phyloP scores from a whole-genome alignment of 2,113 vertebrate genomes.

The Columba livia region DNA sequence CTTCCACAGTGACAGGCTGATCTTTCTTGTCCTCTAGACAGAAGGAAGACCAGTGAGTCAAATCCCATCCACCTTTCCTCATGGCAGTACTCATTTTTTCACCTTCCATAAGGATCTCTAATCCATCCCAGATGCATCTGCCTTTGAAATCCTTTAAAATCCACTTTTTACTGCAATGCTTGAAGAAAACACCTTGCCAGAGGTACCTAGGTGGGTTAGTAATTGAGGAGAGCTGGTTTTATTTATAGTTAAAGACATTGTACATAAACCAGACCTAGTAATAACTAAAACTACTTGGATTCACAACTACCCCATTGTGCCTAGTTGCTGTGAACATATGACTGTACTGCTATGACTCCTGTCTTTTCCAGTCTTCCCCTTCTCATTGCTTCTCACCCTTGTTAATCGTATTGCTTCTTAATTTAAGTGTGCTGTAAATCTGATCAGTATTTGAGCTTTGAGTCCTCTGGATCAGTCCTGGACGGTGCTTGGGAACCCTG shows the following conservation, averaged over 20 bases:
- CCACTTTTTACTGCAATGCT: background rate
- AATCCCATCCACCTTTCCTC: background rate
- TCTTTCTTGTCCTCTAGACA: fast-evolving
- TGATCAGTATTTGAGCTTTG: background rate
- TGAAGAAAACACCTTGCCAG: background rate
- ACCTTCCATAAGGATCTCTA: background rate
- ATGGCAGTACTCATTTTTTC: background rate
- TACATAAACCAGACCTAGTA: background rate
- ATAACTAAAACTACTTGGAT: background rate
- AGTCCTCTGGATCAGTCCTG: background rate
- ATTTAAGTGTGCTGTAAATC: background rate
- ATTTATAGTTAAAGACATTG: background rate
- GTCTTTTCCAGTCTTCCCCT: background rate
- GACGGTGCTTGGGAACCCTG: background rate
- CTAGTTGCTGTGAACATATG: background rate
- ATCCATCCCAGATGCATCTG: background rate
- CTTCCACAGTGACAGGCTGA: background rate
- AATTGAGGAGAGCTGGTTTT: background rate
- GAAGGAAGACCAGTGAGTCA: background rate
- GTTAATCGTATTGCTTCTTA: background rate
- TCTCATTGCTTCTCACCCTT: background rate
- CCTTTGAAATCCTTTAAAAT: background rate
- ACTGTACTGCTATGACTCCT: background rate
- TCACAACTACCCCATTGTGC: background rate
- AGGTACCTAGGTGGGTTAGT: background rate